Percentiles rank a stretch among this genome's conserved stretches.
Conservation (phyloP, 2,113 vertebrate genomes). For the Chaetura pelagica region DNA sequence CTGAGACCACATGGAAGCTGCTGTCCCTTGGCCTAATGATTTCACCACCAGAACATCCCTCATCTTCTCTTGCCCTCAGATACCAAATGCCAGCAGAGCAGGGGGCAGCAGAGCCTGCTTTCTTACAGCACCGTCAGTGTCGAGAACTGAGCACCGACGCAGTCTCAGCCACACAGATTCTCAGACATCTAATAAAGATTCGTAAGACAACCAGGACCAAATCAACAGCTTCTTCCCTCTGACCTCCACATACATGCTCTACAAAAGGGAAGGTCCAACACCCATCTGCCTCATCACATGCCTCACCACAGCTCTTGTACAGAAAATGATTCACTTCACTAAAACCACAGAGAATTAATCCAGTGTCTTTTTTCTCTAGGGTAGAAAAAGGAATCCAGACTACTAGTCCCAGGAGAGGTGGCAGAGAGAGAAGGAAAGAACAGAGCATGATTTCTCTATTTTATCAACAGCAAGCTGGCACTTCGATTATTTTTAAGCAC, state of each 20-base stretch:
- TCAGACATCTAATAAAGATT: not conserved
- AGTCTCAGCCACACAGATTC: not conserved
- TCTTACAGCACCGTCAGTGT: not conserved
- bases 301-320: not conserved
- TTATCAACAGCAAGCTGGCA: not conserved
- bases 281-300: not conserved
- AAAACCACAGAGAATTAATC: not conserved
- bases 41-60: not conserved
- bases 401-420: not conserved
- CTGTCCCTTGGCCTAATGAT: not conserved
- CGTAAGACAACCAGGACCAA: not conserved
- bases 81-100: rapidly evolving
- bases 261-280: not conserved
- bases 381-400: not conserved
- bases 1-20: not conserved
- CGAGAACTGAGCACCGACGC: not conserved
- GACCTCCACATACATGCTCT: not conserved
- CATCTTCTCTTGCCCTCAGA: not conserved
- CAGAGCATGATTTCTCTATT: not conserved
- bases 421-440: not conserved
- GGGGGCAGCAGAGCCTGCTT: not conserved
- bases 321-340: not conserved
- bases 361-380: not conserved
- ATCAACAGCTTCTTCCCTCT: not conserved
- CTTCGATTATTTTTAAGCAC: not conserved